Base-by-base conservation (phyloP, 2,113 vertebrate species). In the Uropsilus gracilis region DNA sequence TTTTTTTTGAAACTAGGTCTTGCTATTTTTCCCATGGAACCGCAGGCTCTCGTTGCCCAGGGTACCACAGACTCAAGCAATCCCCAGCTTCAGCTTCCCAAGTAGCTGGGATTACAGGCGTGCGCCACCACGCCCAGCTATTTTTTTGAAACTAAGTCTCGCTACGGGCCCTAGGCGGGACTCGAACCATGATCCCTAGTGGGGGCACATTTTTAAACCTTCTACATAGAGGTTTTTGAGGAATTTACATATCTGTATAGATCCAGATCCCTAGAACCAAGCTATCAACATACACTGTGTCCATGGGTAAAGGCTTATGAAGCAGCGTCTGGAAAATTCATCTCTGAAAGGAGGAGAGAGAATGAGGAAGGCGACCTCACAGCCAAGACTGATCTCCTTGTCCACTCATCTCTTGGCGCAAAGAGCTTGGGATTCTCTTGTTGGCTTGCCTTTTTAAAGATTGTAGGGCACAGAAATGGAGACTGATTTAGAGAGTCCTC, bases 351-450 rank as follows among this genome's bases (percentile, higher is more conserved):
- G 17, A 44, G 6, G 30, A 39, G 10, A 14, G 46, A 32, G 48
- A 42, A 16, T 8, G 26, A 26, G 22, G 28, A 12, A 77, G 48
- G 30, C 34, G 42, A n/a, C 0, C 1, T 24, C 48, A 17, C 1
- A 3, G 42, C 50, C 37, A 10, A 2, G 3, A 3, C 0, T 4
- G 50, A n/a, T n/a, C n/a, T n/a, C n/a, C n/a, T 16, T 1, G 20
- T n/a, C n/a, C 0, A 1, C 0, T 0, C 9, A 0, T 71, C 14
- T 72, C 6, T 1, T 12, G 4, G 61, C 82, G 46, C 76, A 30
- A 13, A 61, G 34, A 24, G 20, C 30, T 46, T 6, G 24, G 8
- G 50, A 6, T 61, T 14, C 48, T 39, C 7, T 18, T 20, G 9
- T 3, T 10, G 14, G 8, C 34, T 32, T 50, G 5, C 71, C 71